Conservation (phyloP, 2,113 vertebrate species). For the Chamaea fasciata region DNA sequence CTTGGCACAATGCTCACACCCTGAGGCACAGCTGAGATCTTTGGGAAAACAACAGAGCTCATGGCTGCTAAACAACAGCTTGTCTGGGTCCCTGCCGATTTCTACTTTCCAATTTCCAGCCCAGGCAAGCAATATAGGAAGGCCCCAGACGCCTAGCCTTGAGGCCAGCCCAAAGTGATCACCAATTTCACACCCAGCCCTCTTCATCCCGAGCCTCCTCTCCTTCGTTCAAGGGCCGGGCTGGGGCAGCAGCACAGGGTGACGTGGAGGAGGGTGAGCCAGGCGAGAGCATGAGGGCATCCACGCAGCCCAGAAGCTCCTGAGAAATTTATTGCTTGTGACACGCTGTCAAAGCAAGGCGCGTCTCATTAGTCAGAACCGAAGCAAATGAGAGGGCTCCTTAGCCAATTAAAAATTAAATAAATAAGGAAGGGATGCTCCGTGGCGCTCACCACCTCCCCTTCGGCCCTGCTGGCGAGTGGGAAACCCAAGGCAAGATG, state of each 20-base stretch:
- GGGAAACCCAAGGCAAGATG: neutral
- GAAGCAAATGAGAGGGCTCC: neutral
- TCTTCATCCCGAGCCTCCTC: neutral
- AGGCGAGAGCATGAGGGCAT: neutral
- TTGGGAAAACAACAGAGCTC: neutral
- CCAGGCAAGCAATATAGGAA: neutral
- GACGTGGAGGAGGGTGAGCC: neutral
- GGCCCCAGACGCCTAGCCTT: neutral
- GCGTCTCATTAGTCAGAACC: neutral
- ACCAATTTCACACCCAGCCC: neutral
- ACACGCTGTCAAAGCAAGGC: neutral
- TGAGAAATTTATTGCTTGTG: conserved; percentile 26
- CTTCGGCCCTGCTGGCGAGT: rapidly evolving
- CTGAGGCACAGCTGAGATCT: neutral
- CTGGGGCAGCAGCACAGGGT: neutral
- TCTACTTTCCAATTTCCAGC: neutral
- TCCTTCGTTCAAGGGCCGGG: neutral
- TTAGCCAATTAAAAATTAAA: conserved; percentile 5
- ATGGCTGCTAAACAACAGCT: neutral
- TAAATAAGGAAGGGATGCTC: neutral
- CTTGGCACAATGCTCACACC: neutral
- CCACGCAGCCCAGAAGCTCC: neutral
- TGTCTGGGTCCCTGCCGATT: neutral
- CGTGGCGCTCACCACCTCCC: neutral
- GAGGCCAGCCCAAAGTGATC: neutral